A percentile compares a stretch with the other conserved stretches of the same genome.
These are phyloP conservation scores for Parauchenoglanis punctatus DNA, from an alignment of 2,797 vertebrate species.

Conservation along the genomic window DNA sequence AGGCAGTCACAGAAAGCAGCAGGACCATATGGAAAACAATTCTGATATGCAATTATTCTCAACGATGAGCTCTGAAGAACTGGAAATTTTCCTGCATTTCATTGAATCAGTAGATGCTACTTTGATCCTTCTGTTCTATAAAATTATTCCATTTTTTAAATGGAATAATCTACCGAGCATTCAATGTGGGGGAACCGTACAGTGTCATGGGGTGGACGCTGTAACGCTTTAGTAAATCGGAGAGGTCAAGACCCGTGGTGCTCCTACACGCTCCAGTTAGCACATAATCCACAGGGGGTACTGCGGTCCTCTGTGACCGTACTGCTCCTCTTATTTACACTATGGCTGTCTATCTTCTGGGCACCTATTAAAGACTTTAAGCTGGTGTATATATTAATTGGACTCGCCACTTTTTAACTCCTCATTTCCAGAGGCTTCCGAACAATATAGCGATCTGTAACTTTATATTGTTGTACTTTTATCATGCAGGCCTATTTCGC, in stretches of 20 bases:
- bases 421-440: neutral
- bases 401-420: neutral
- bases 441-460: neutral
- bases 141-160: neutral
- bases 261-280: slow-evolving; percentile 75
- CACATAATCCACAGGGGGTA: slow-evolving; percentile 68
- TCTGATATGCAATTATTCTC: neutral
- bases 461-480: neutral
- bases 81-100: neutral
- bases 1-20: slow-evolving; percentile 69
- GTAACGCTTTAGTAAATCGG: slow-evolving; percentile 63
- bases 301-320: slow-evolving; percentile 60
- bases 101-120: neutral
- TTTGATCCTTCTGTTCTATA: neutral
- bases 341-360: neutral
- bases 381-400: neutral
- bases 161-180: neutral
- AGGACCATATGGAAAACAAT: slow-evolving; percentile 63
- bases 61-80: neutral
- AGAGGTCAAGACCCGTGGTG: slow-evolving; percentile 69
- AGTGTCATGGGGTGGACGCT: slow-evolving; percentile 26
- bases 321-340: slow-evolving; percentile 40
- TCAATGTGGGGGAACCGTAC: slow-evolving; percentile 5
- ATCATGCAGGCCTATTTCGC: neutral
- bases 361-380: neutral